Percentiles rank a stretch among this genome's conserved stretches.
Evolutionary conservation across 1,140 invertebrate species (phyloP).

Genomic region (Dolichoris vasculosae): DNA sequence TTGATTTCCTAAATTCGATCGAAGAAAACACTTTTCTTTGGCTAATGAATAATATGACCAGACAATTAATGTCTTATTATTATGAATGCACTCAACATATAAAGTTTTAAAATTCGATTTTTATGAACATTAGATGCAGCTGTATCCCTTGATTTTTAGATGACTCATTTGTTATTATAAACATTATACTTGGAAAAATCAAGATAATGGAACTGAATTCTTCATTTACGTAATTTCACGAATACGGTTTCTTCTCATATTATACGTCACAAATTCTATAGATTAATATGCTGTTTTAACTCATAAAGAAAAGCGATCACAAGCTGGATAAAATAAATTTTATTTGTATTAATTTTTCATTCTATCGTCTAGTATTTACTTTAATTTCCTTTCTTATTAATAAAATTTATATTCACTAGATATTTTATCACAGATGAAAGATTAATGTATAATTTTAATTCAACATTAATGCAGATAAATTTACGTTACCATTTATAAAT

Average conservation of each 20-base stretch:
- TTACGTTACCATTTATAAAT: no score
- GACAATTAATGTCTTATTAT: neutral
- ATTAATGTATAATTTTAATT: no score
- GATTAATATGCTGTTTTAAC: no score
- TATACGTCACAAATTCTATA: neutral
- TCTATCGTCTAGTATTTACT: neutral
- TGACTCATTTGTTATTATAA: conserved; percentile 11
- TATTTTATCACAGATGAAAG: no score
- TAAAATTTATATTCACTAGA: no score
- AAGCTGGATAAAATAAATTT: neutral
- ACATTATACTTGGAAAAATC: neutral
- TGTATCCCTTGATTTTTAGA: neutral
- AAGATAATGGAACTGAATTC: neutral
- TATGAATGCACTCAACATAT: neutral
- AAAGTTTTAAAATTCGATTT: neutral
- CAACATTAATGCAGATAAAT: no score
- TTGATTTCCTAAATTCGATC: neutral
- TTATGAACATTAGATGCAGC: neutral
- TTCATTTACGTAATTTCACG: neutral
- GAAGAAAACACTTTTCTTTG: neutral
- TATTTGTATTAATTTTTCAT: neutral
- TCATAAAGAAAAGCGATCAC: neutral
- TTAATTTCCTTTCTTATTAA: no score
- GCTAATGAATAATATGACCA: neutral
- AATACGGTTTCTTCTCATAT: neutral